Base-by-base conservation (phyloP, 2,888 invertebrate genomes). In the Leptopilina drosophilae region DNA sequence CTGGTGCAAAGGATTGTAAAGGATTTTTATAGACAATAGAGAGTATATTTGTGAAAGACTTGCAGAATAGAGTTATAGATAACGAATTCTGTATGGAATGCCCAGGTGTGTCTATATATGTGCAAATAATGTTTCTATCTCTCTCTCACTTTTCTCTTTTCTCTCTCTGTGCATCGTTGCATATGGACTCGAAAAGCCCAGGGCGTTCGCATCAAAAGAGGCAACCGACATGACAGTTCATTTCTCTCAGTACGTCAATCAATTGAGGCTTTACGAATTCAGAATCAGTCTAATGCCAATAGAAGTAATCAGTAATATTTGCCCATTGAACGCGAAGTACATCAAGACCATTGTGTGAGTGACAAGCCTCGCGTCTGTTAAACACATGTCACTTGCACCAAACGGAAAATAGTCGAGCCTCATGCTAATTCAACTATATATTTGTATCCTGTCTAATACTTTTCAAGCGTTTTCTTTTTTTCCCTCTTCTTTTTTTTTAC, bases 261-360 rank as follows among this genome's bases (percentile, higher is more conserved):
- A 69, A 69, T 26, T 69, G 49, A 69, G 69, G 69, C 69, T 69
- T 53, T 69, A 26, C 69, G 49, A 69, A 69, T 69, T 69, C 69
- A 69, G 69, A 69, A 69, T 69, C 69, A 69, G 69, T 69, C 69
- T 69, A 69, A 69, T 69, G 49, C 69, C 69, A 53, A 14, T 69
- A 69, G 49, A 49, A 53, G 69, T 69, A 69, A 69, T 69, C 69
- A 69, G 69, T 69, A 69, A 69, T 69, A 69, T 69, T 69, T 69
- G 69, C 46, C 69, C 26, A 53, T 53, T 69, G 49, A 69, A 49
- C 69, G 20, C 49, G 69, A 53, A 69, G 26, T 69, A 69, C 69
- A 69, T 53, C 26, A 53, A 69, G 69, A 26, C 69, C 14, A 69
- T 69, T 69, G 69, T 69, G 69, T 26, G 49, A 53, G 53, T 69